A percentile compares a stretch with the other conserved stretches of the same genome.
Evolutionary conservation across 2,113 vertebrate species (phyloP).

Genomic region (Hydrolagus affinis): DNA sequence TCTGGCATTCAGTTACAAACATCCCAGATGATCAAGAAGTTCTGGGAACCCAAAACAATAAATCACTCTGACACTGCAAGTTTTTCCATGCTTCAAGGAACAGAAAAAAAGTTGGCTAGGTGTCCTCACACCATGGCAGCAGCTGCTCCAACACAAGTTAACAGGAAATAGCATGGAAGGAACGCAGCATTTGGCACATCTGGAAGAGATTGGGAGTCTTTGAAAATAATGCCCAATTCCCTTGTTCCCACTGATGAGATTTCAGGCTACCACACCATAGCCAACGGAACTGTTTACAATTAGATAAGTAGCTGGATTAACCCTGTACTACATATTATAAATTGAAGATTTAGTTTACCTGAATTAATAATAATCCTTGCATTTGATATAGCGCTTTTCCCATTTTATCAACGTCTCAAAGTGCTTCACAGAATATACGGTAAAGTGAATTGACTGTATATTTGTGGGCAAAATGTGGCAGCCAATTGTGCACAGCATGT

Average conservation of each 20-base stretch:
- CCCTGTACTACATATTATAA: slow-evolving; percentile 41
- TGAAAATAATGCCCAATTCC: slow-evolving; percentile 44
- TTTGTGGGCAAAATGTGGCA: too few species aligned
- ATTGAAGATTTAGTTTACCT: slow-evolving; percentile 54
- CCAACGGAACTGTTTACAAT: slow-evolving; percentile 35
- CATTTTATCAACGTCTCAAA: too few species aligned
- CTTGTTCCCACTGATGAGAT: slow-evolving; percentile 45
- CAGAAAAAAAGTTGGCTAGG: slow-evolving; percentile 42
- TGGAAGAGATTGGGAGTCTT: slow-evolving; percentile 45
- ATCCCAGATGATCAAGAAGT: slow-evolving; percentile 31
- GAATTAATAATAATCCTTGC: too few species aligned
- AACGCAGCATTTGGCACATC: slow-evolving; percentile 43
- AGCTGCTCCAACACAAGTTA: slow-evolving; percentile 44
- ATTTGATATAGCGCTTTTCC: too few species aligned
- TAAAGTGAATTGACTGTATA: too few species aligned
- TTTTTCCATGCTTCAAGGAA: slow-evolving; percentile 41
- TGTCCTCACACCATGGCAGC: slow-evolving; percentile 43
- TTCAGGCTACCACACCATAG: slow-evolving; percentile 45
- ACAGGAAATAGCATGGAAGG: slow-evolving; percentile 51
- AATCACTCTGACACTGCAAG: background rate
- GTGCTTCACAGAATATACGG: too few species aligned
- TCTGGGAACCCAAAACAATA: slow-evolving; percentile 26
- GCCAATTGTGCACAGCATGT: too few species aligned
- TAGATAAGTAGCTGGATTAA: slow-evolving; percentile 39
- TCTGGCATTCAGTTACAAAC: background rate